Base-by-base conservation (phyloP, 2,113 vertebrate species). In the Eptatretus burgeri region DNA sequence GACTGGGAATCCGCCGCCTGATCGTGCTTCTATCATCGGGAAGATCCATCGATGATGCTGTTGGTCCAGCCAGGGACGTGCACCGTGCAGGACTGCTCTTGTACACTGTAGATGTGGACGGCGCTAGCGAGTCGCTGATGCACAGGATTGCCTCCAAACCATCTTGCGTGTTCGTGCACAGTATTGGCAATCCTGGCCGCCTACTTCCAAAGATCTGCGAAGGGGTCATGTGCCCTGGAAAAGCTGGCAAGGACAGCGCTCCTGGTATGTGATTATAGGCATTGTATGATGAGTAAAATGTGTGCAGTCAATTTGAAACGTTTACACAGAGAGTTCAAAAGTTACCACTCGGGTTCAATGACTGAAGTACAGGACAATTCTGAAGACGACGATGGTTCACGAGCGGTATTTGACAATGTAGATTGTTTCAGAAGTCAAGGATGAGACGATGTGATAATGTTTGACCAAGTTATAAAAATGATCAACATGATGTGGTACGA, bases 131-230 rank as follows among this genome's bases (percentile, higher is more conserved):
- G 64, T 10, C 64, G n/a, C 18, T 51, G n/a, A n/a, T 65, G 51
- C 11, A 20, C 13, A 16, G n/a, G 10, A 51, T 65, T 10, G 64
- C 64, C 17, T 65, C 64, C 17, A 51, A 65, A 27, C 64, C 64
- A 13, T 13, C 50, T 14, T 51, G 51, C 50, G 11, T 17, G 11
- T 65, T 51, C 50, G 12, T 65, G 50, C 17, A 65, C 14, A n/a
- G 27, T 14, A 51, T 56, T 11, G 51, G 52, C 19, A 20, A 56
- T 50, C 52, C 52, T 52, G 12, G 52, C n/a, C 27, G 51, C 50
- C 51, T 65, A 14, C n/a, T 17, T 50, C 13, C n/a, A 50, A 51
- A 13, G 10, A 51, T 17, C 13, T 65, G 51, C 51, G 51, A 65
- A 20, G 16, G 19, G 17, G 41, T 13, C 9, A 11, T 52, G 50